phyloP scores from a whole-genome alignment of 2,113 vertebrate genomes.

The Egretta garzetta region DNA sequence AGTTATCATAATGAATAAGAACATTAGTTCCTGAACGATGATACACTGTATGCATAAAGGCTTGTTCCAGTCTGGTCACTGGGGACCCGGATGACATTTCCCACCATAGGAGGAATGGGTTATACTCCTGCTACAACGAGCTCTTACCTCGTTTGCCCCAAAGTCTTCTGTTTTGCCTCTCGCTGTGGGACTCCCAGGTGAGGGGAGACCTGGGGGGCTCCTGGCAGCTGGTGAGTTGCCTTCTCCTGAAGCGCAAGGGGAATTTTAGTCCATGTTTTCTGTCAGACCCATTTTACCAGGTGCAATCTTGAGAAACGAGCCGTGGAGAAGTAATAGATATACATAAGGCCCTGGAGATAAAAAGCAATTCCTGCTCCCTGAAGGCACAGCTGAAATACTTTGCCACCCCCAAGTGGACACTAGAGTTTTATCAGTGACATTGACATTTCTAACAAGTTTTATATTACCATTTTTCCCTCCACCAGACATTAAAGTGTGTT shows the following conservation, averaged over 20 bases:
- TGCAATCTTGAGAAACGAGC: neutral
- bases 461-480: neutral
- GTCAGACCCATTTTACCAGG: neutral
- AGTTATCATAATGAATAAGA: neutral
- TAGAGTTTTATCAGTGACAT: neutral
- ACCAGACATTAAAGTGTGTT: neutral
- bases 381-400: conserved; percentile 56
- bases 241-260: neutral
- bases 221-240: neutral
- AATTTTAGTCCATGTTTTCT: neutral
- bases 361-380: neutral
- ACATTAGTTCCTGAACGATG: neutral
- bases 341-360: neutral
- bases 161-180: neutral
- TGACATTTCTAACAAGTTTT: neutral
- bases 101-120: neutral
- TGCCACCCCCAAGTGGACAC: conserved; percentile 73
- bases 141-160: neutral
- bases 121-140: neutral
- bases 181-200: accelerated
- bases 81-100: neutral
- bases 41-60: neutral
- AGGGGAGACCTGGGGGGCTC: neutral
- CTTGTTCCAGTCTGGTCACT: neutral
- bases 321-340: neutral